These are phyloP conservation scores for Hormaphis cornu DNA, from an alignment of 1,140 invertebrate genomes.

Conservation along the genomic window DNA sequence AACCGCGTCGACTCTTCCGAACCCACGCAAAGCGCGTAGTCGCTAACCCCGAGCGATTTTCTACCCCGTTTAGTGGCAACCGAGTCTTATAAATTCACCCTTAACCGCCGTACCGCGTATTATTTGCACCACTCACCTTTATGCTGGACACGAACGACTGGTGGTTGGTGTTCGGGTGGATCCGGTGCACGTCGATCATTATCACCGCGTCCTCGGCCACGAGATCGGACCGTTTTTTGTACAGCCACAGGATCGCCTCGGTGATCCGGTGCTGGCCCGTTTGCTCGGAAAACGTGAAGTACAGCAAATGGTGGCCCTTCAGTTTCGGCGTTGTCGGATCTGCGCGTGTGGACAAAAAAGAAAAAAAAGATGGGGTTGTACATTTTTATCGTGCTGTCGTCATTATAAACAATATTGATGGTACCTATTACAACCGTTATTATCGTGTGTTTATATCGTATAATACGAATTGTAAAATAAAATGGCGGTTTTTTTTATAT, in stretches of 20 bases:
- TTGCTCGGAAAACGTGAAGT: slow-evolving; percentile 52
- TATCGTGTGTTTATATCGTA: slow-evolving; percentile 7
- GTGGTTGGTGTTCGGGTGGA: slow-evolving; percentile 40
- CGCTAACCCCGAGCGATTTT: no score
- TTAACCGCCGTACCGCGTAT: background rate
- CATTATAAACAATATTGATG: no score
- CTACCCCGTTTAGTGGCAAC: no score
- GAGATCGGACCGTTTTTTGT: slow-evolving; percentile 42
- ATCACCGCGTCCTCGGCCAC: slow-evolving; percentile 4
- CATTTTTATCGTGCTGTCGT: slow-evolving; percentile 20
- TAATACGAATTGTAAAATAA: no score
- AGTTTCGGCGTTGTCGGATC: slow-evolving; percentile 45
- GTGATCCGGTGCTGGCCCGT: slow-evolving; percentile 47
- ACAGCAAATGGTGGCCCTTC: slow-evolving; percentile 45
- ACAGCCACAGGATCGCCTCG: slow-evolving; percentile 48
- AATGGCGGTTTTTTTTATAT: background rate
- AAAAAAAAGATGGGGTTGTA: slow-evolving; percentile 15
- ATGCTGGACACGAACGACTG: slow-evolving; percentile 6
- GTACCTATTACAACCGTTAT: no score
- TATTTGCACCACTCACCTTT: slow-evolving; percentile 10
- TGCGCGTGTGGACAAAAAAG: background rate
- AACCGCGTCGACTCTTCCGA: no score
- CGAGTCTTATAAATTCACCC: no score
- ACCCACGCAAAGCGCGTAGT: no score
- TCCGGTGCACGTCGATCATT: slow-evolving; percentile 36